Evolutionary conservation across 2,797 vertebrate genomes (phyloP).

Genomic region (Pampus argenteus): DNA sequence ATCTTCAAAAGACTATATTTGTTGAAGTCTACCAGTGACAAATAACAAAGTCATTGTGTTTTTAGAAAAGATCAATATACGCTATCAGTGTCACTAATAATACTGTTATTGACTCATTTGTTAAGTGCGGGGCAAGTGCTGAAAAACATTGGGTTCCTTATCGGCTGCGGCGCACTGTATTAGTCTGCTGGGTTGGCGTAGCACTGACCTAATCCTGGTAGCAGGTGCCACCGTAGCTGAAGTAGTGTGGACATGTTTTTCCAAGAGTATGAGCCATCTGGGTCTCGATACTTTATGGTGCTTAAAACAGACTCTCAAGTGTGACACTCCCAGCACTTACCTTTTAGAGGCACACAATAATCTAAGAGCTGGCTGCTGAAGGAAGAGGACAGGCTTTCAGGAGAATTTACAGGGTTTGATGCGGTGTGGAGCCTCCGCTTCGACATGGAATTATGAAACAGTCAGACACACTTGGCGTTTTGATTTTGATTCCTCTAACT

Average conservation of each 20-base stretch:
- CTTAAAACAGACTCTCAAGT: conserved; percentile 79
- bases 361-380: conserved; percentile 65
- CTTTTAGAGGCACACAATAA: conserved; percentile 77
- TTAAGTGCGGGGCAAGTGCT: conserved; percentile 56
- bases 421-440: conserved; percentile 62
- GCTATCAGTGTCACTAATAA: conserved; percentile 53
- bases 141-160: conserved; percentile 62
- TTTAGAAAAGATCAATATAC: conserved; percentile 62
- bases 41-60: conserved; percentile 46
- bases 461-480: conserved; percentile 68
- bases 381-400: conserved; percentile 68
- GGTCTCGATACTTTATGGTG: conserved; percentile 78
- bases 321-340: conserved; percentile 76
- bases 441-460: conserved; percentile 67
- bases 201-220: conserved; percentile 76
- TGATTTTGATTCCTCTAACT: conserved; percentile 74
- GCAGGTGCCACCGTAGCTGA: conserved; percentile 76
- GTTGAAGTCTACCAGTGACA: conserved; percentile 30
- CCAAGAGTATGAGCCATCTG: conserved; percentile 83
- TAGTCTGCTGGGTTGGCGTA: conserved; percentile 59
- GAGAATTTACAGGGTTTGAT: conserved; percentile 75
- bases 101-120: conserved; percentile 71
- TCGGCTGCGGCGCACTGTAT: conserved; percentile 65
- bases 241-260: conserved; percentile 76
- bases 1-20: conserved; percentile 39